Conservation (phyloP, 1,140 invertebrate species). For the Asobara japonica region DNA sequence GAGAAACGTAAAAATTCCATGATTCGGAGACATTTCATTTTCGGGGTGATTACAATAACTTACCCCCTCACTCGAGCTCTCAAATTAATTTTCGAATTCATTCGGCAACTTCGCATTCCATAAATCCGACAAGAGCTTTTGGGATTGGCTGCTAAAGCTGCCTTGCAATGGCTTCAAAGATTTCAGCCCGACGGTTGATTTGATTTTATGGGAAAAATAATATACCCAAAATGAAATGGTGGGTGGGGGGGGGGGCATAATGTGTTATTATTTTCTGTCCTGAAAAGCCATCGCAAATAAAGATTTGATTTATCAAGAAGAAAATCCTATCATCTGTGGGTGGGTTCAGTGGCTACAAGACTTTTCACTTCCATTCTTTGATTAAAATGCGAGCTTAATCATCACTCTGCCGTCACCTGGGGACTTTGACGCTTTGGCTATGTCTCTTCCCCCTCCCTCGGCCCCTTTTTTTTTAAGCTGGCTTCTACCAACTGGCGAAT, state of each 20-base stretch:
- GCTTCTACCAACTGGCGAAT: slow-evolving; percentile 12
- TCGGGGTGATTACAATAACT: too few relatives aligned
- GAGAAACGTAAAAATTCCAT: too few relatives aligned
- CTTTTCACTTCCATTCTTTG: slow-evolving; percentile 63
- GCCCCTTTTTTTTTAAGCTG: slow-evolving; percentile 9
- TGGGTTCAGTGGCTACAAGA: slow-evolving; percentile 54
- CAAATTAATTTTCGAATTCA: neutral
- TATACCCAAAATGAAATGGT: slow-evolving; percentile 20
- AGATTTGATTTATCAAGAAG: slow-evolving; percentile 62
- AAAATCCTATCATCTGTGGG: slow-evolving; percentile 56
- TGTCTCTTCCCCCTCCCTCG: slow-evolving; percentile 18
- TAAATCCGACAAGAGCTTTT: neutral
- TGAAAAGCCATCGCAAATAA: slow-evolving; percentile 32
- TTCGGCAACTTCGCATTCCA: neutral
- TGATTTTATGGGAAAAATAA: neutral
- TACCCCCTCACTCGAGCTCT: neutral
- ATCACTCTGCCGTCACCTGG: slow-evolving; percentile 54
- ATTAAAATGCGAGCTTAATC: slow-evolving; percentile 64
- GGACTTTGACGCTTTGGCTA: slow-evolving; percentile 41
- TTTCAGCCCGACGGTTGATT: neutral
- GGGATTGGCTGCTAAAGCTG: neutral
- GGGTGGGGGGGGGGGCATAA: slow-evolving; percentile 31
- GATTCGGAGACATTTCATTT: too few relatives aligned
- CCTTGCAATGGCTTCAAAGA: slow-evolving; percentile 12
- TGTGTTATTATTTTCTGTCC: slow-evolving; percentile 46